Percentiles rank a stretch among this genome's conserved stretches.
phyloP scores from a whole-genome alignment of 2,113 vertebrate genomes.

The Rhea pennata region DNA sequence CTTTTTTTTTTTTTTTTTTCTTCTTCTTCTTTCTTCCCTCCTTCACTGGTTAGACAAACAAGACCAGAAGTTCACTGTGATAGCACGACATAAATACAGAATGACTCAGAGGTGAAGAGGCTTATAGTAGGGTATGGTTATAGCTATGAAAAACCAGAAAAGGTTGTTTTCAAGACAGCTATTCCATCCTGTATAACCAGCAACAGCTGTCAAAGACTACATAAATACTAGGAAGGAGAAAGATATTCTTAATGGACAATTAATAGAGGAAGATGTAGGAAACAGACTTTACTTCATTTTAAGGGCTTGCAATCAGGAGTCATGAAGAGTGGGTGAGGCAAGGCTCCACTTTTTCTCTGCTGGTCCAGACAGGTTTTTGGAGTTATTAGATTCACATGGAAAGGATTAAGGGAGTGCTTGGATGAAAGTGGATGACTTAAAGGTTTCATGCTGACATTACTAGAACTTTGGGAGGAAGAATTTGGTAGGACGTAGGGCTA shows the following conservation, averaged over 20 bases:
- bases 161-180: not conserved
- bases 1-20: no score
- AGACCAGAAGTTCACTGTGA: rapidly evolving
- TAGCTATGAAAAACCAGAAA: not conserved
- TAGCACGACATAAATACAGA: no score
- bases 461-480: not conserved
- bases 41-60: not conserved
- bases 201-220: not conserved
- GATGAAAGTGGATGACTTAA: not conserved
- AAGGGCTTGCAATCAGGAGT: not conserved
- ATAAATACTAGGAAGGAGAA: not conserved
- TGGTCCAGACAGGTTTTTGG: not conserved
- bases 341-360: not conserved
- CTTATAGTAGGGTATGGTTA: not conserved
- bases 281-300: not conserved
- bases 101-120: not conserved
- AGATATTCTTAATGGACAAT: not conserved
- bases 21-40: no score
- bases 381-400: not conserved
- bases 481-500: not conserved
- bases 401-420: not conserved
- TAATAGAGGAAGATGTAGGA: not conserved
- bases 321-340: not conserved
- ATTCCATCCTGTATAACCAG: not conserved
- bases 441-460: not conserved